A percentile compares a stretch with the other conserved stretches of the same genome.
phyloP scores from a whole-genome alignment of 2,888 invertebrate genomes.

The Xanthia togata region DNA sequence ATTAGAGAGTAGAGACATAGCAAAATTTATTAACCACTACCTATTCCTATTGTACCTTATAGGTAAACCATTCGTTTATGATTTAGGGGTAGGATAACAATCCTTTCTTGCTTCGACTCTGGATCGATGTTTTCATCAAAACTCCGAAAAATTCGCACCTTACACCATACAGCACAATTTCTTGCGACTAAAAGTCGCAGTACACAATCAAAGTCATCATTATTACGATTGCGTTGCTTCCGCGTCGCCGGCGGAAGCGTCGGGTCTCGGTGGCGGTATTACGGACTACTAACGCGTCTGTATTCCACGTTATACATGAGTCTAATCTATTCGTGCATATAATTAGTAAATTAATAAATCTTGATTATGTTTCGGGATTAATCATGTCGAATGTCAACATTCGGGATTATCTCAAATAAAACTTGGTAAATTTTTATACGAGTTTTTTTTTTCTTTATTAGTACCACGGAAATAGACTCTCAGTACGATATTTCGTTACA shows the following conservation, averaged over 20 bases:
- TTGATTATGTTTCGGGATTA: constrained; percentile 22
- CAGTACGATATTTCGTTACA: too few relatives aligned
- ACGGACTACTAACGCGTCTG: constrained; percentile 34
- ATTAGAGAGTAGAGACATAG: too few relatives aligned
- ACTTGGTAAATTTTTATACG: too few relatives aligned
- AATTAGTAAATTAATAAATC: constrained; percentile 29
- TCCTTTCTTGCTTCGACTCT: not conserved
- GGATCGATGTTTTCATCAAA: not conserved
- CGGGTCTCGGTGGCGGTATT: constrained; percentile 45
- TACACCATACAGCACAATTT: not conserved
- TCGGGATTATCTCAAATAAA: constrained; percentile 17
- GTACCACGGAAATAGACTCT: too few relatives aligned
- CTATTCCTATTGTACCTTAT: not conserved
- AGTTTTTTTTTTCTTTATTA: too few relatives aligned
- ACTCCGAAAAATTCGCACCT: too few relatives aligned
- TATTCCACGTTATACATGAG: constrained; percentile 23
- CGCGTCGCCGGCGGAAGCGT: constrained; percentile 71
- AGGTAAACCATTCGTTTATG: not conserved
- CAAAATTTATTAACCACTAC: not conserved
- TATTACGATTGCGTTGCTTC: constrained; percentile 69
- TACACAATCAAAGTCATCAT: constrained; percentile 59
- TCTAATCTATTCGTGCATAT: constrained; percentile 36
- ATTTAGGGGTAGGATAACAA: not conserved
- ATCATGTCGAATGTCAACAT: constrained; percentile 31
- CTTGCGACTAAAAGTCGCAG: constrained; percentile 28